Evolutionary conservation across 2,797 vertebrate genomes (phyloP).

Genomic region (Acanthurus lineatus): DNA sequence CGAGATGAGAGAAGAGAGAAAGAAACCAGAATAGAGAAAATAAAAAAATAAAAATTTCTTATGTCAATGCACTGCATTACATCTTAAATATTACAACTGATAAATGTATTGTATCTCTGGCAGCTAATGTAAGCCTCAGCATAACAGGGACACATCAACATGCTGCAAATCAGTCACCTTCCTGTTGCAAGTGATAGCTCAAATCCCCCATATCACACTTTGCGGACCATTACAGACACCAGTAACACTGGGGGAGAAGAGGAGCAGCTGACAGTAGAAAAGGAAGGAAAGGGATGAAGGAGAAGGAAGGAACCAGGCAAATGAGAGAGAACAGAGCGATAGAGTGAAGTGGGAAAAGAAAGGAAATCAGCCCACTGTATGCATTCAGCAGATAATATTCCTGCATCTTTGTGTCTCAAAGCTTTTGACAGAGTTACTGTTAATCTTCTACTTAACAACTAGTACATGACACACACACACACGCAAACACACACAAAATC

Average conservation of each 20-base stretch:
- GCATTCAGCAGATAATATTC: conserved; percentile 36
- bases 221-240: conserved; percentile 48
- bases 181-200: conserved; percentile 21
- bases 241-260: conserved; percentile 18
- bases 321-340: conserved; percentile 9
- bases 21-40: background rate
- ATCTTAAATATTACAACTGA: conserved; percentile 21
- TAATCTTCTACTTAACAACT: conserved; percentile 66
- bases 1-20: background rate
- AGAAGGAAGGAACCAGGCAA: conserved; percentile 1
- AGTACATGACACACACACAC: conserved; percentile 20
- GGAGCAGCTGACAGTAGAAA: conserved; percentile 28
- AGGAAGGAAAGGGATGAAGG: background rate
- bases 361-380: conserved; percentile 7
- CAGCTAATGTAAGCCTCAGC: conserved; percentile 19
- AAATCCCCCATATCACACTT: conserved; percentile 33
- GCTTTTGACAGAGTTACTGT: conserved; percentile 20
- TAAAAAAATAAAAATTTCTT: background rate
- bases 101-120: conserved; percentile 25
- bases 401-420: conserved; percentile 46
- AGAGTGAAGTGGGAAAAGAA: conserved; percentile 10
- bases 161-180: conserved; percentile 43
- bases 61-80: background rate
- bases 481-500: background rate
- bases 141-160: background rate